A percentile compares a stretch with the other conserved stretches of the same genome.
Conservation (phyloP, 1,140 invertebrate genomes). For the Drosophila aff. region DNA sequence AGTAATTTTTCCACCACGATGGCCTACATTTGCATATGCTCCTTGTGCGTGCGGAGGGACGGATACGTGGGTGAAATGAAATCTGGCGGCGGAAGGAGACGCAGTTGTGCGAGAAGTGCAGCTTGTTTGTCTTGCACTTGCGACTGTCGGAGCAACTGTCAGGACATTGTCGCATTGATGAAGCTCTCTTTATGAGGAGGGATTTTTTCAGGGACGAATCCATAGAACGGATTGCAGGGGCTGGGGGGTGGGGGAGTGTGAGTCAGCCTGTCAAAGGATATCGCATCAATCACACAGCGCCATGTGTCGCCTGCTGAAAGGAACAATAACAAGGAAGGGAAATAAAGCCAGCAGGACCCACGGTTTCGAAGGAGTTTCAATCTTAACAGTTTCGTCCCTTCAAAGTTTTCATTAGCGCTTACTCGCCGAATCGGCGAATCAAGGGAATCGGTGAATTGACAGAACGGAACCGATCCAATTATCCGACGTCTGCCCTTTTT, state of each 20-base stretch:
- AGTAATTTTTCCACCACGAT: neutral
- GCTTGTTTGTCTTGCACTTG: conserved; percentile 66
- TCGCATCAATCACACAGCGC: conserved; percentile 60
- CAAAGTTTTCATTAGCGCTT: conserved; percentile 42
- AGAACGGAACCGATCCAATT: conserved; percentile 40
- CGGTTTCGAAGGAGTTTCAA: neutral
- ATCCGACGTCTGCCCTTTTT: conserved; percentile 1
- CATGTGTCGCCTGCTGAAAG: conserved; percentile 36
- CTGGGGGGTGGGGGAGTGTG: neutral
- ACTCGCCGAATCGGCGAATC: conserved; percentile 22
- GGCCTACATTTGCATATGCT: conserved; percentile 39
- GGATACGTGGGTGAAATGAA: neutral
- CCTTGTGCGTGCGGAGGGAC: conserved; percentile 7
- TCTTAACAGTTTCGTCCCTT: conserved; percentile 21
- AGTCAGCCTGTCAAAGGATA: conserved; percentile 41
- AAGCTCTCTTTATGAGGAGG: conserved; percentile 25
- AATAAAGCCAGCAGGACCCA: neutral
- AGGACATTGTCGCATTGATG: conserved; percentile 64
- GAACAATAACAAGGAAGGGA: conserved; percentile 22
- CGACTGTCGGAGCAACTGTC: conserved; percentile 51
- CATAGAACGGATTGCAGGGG: conserved; percentile 10
- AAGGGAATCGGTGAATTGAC: conserved; percentile 21
- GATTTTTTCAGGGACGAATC: neutral
- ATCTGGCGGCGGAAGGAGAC: conserved; percentile 2
- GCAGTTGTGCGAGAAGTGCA: conserved; percentile 49